Percentiles rank a stretch among this genome's conserved stretches.
Evolutionary conservation across 2,888 invertebrate species (phyloP).

Genomic region (Drosophila mimica): DNA sequence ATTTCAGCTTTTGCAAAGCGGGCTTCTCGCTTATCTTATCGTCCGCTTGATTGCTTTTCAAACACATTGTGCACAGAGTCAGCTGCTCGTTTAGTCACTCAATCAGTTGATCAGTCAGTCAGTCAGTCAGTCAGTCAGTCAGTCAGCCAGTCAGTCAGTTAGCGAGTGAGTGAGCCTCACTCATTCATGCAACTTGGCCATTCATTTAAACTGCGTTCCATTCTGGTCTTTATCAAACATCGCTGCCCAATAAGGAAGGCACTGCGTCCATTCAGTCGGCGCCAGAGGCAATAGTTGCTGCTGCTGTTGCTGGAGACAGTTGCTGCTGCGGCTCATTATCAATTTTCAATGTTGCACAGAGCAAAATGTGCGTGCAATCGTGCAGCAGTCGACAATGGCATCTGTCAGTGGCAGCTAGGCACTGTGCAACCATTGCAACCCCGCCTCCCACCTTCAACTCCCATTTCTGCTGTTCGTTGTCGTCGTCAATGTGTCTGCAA

Average conservation of each 20-base stretch:
- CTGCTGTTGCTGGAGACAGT: slow-evolving; percentile 4
- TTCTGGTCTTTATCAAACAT: slow-evolving; percentile 52
- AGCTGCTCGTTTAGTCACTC: slow-evolving; percentile 40
- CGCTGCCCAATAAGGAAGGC: slow-evolving; percentile 65
- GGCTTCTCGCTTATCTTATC: slow-evolving; percentile 67
- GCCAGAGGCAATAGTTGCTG: slow-evolving; percentile 10
- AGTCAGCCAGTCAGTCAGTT: slow-evolving; percentile 22
- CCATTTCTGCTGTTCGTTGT: slow-evolving; percentile 20
- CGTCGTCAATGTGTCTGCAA: slow-evolving; percentile 79
- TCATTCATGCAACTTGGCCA: slow-evolving; percentile 52
- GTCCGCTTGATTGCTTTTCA: slow-evolving; percentile 71
- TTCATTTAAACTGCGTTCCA: slow-evolving; percentile 47
- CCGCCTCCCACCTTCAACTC: background rate
- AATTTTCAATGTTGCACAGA: slow-evolving; percentile 69
- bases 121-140: slow-evolving; percentile 13
- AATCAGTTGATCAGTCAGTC: slow-evolving; percentile 22
- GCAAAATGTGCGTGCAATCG: slow-evolving; percentile 64
- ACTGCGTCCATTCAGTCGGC: slow-evolving; percentile 31
- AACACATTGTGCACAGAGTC: slow-evolving; percentile 41
- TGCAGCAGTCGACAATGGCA: slow-evolving; percentile 45
- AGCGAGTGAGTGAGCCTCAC: slow-evolving; percentile 19
- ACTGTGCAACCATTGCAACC: slow-evolving; percentile 34
- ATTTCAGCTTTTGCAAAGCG: slow-evolving; percentile 28
- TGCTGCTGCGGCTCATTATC: slow-evolving; percentile 70
- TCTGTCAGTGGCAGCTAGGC: slow-evolving; percentile 64